Evolutionary conservation across 1,140 invertebrate species (phyloP).

Genomic region (Scaptomyza pallida): DNA sequence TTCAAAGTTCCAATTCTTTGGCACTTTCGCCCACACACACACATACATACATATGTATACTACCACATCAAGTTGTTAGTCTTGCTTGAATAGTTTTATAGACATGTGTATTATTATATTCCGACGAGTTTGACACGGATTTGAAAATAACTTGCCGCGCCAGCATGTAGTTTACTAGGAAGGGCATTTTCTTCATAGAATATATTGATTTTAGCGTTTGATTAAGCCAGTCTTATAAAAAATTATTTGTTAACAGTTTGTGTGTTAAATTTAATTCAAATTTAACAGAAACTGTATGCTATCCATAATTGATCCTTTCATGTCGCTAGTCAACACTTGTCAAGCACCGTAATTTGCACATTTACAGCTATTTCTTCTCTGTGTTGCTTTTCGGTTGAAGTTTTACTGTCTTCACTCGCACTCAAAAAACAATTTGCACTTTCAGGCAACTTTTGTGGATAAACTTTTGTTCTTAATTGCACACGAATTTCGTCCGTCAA

Average conservation of each 20-base stretch:
- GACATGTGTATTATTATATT: conserved; percentile 59
- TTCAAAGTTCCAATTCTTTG: conserved; percentile 64
- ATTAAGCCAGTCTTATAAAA: background rate
- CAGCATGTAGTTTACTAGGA: conserved; percentile 24
- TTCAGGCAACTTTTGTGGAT: conserved; percentile 3
- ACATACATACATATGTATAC: background rate
- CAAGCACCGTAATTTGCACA: conserved; percentile 44
- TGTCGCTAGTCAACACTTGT: conserved; percentile 33
- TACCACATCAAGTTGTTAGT: background rate
- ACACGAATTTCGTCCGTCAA: conserved; percentile 7
- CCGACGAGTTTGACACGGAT: conserved; percentile 66
- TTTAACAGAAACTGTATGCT: background rate
- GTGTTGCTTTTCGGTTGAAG: background rate
- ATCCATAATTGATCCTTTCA: conserved; percentile 11
- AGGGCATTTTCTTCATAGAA: background rate
- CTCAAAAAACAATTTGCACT: conserved; percentile 66
- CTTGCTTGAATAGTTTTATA: conserved; percentile 57
- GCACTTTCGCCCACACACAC: conserved; percentile 34
- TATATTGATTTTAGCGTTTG: background rate
- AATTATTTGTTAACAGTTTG: background rate
- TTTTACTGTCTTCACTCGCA: conserved; percentile 12
- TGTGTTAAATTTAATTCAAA: background rate
- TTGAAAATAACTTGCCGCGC: conserved; percentile 59
- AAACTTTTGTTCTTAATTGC: conserved; percentile 31
- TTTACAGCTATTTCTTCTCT: conserved; percentile 38